A percentile compares a stretch with the other conserved stretches of the same genome.
These are phyloP conservation scores for Achroia grisella DNA, from an alignment of 1,140 invertebrate genomes.

Conservation along the genomic window DNA sequence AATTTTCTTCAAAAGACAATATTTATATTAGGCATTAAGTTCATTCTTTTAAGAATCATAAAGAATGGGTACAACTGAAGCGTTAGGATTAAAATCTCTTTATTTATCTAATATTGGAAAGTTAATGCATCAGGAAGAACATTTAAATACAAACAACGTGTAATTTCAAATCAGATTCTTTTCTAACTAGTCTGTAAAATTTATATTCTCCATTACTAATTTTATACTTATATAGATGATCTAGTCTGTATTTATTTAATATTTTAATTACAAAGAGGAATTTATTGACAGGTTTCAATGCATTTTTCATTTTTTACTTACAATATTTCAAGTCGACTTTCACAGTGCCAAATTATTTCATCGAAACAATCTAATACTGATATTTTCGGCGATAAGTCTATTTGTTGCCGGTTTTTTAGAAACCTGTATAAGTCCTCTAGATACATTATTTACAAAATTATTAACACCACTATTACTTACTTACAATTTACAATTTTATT, in stretches of 20 bases:
- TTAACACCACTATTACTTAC: slow-evolving; percentile 39
- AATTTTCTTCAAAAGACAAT: background rate
- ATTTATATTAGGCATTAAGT: background rate
- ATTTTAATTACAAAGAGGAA: slow-evolving; percentile 9
- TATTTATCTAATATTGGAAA: slow-evolving; percentile 4
- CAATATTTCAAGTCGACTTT: slow-evolving; percentile 4
- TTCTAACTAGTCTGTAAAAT: slow-evolving; percentile 56
- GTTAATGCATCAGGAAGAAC: slow-evolving; percentile 23
- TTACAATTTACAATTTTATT: slow-evolving; percentile 64
- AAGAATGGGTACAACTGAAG: background rate
- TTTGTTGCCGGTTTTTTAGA: background rate
- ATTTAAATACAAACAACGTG: slow-evolving; percentile 27
- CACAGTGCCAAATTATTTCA: too few relatives aligned
- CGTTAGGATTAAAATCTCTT: background rate
- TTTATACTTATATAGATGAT: slow-evolving; percentile 15
- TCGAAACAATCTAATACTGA: too few relatives aligned
- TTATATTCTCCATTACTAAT: slow-evolving; percentile 38
- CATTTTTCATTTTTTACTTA: background rate
- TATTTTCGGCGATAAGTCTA: too few relatives aligned
- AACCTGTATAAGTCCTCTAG: slow-evolving; percentile 29
- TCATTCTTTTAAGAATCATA: background rate
- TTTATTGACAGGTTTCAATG: slow-evolving; percentile 5
- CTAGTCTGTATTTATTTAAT: slow-evolving; percentile 12
- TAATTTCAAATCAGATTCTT: slow-evolving; percentile 37
- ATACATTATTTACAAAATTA: slow-evolving; percentile 51